Base-by-base conservation (phyloP, 2,888 invertebrate genomes). In the Galeopsomyia nigrocyanea region DNA sequence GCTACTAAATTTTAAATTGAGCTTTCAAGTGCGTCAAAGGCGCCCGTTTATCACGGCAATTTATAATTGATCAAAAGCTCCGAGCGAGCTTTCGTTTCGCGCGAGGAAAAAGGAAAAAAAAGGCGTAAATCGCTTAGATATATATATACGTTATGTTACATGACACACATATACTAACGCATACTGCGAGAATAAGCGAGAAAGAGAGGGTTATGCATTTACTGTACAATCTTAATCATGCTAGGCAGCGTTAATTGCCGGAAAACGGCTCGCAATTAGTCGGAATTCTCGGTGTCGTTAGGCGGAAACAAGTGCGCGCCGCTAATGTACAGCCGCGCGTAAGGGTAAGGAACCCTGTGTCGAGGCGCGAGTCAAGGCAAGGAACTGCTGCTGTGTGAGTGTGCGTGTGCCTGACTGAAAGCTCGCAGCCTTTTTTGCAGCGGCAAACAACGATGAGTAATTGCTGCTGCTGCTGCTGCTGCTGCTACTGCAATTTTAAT, bases 231-330 rank as follows among this genome's bases (percentile, higher is more conserved):
- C 62, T 69, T 69, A 69, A 69, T 66, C 57, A 57, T 1, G 19
- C 19, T 3, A 39, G 39, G 10, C 17, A n/a, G 17, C 61, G 53
- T 63, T 74, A 74, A 74, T 74, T 74, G 58, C 58, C 63, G 67
- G 53, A 65, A 68, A 55, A 16, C 17, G 31, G 19, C 57, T 16
- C 26, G 56, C 50, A 53, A 3, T 14, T 17, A 14, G 14, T 21
- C 7, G 55, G 55, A 60, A 17, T 53, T 50, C n/a, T 57, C 46
- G 68, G 56, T 67, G 60, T 69, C 61, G 68, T 61, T 57, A 62
- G 53, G 61, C 31, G 63, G 31, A 51, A 67, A 64, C 53, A 21
- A 73, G 49, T 49, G 14, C 31, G 51, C 55, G 31, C 16, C 57
- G 57, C 49, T 21, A 47, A 57, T 39, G 22, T 58, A 17, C 10